Percentiles rank a stretch among this genome's conserved stretches.
Evolutionary conservation across 1,140 invertebrate species (phyloP).

Genomic region (Aphis gossypii): DNA sequence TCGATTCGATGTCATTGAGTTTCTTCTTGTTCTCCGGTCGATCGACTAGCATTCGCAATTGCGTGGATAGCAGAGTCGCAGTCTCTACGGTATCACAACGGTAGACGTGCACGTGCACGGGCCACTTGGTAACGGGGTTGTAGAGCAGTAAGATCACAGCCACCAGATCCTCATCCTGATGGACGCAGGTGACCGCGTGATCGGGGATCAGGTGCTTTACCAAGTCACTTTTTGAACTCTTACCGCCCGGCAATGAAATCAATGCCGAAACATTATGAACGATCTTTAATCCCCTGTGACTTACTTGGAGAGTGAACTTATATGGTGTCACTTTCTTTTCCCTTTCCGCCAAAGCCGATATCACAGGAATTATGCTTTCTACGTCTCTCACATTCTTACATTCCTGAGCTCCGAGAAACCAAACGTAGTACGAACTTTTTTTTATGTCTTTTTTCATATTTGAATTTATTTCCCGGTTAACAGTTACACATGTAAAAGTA

Average conservation of each 20-base stretch:
- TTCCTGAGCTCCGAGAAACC: constrained; percentile 96
- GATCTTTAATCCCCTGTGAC: constrained; percentile 92
- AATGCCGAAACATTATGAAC: constrained; percentile 73
- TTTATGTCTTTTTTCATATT: constrained; percentile 82
- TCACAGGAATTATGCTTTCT: constrained; percentile 81
- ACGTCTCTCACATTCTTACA: constrained; percentile 85
- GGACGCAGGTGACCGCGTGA: constrained; percentile 86
- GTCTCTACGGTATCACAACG: constrained; percentile 94
- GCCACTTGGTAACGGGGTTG: constrained; percentile 88
- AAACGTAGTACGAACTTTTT: constrained; percentile 97
- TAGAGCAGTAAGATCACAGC: constrained; percentile 87
- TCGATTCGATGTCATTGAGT: constrained; percentile 78
- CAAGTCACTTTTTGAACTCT: constrained; percentile 68
- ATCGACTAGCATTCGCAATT: constrained; percentile 82
- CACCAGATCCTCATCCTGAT: constrained; percentile 89
- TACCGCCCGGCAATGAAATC: constrained; percentile 49
- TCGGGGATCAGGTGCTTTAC: constrained; percentile 96
- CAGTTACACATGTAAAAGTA: neutral
- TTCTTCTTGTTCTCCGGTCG: constrained; percentile 87
- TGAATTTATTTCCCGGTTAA: neutral
- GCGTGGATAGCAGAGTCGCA: constrained; percentile 81
- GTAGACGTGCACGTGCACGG: constrained; percentile 93
- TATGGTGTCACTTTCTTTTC: constrained; percentile 87
- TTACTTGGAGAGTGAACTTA: constrained; percentile 88
- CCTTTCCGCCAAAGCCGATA: constrained; percentile 82